Base-by-base conservation (phyloP, 2,888 invertebrate genomes). In the Timandra comae region DNA sequence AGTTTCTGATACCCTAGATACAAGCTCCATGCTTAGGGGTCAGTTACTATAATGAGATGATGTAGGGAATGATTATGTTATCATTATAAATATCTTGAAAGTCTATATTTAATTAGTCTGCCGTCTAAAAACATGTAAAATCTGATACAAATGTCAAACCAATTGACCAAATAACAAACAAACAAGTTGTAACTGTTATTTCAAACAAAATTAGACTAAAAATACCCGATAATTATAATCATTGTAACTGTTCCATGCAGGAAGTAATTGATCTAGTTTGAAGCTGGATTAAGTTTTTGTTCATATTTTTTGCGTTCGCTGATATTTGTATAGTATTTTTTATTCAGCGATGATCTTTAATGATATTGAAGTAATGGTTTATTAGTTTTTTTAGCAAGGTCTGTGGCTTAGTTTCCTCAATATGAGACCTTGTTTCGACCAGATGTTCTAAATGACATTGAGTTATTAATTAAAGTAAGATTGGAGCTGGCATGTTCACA, bases 361-460 rank as follows among this genome's bases (percentile, higher is more conserved):
- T 75, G 66, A 67, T 71, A 65, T 62, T 54, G 61, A 66, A 66
- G 71, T 71, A 63, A 68, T 71, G 56, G 61, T 60, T 62, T 67
- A 65, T 69, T 60, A 56, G 63, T 70, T 76, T 74, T 75, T 76
- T 76, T 76, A 69, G 53, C 57, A 39, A 40, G 48, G 54, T 55
- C 57, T 63, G 52, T 38, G 57, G 46, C 54, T 62, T 39, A 46
- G 72, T 76, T 81, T 79, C 78, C 79, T 75, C 70, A 68, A 70
- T 77, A 67, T 61, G 56, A 72, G 71, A 70, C 78, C 79, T 78
- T 77, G 80, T 61, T 65, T 67, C 46, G 64, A 57, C 77, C 78
- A 80, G 78, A 77, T 80, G 78, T 75, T 68, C 52, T 38, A 34
- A 36, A 38, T 45, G 25, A 49, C 67, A 48, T 50, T 54, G 54